These are phyloP conservation scores for Siphamia tubifer DNA, from an alignment of 2,113 vertebrate genomes.

Conservation along the genomic window DNA sequence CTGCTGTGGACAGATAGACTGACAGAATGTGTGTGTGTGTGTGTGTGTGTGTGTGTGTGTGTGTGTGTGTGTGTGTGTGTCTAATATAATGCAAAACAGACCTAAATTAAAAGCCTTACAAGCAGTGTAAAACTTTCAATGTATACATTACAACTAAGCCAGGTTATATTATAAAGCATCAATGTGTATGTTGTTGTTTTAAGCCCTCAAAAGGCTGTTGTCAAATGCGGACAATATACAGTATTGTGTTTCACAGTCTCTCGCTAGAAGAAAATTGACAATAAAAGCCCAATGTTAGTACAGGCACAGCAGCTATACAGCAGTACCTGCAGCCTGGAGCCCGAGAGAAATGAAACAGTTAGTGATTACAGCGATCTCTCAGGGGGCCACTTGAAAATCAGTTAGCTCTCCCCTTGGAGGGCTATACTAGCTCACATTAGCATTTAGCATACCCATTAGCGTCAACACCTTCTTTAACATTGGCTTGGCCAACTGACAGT, in stretches of 20 bases:
- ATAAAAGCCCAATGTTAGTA: background rate
- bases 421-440: constrained; percentile 55
- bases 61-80: background rate
- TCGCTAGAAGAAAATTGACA: background rate
- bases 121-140: too few species aligned
- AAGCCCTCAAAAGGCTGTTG: background rate
- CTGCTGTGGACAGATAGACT: constrained; percentile 79
- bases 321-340: constrained; percentile 12
- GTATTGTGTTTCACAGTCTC: background rate
- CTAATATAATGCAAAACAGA: too few species aligned
- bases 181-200: background rate
- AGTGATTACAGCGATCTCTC: constrained; percentile 44
- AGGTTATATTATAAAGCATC: background rate
- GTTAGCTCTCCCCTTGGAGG: constrained; percentile 68
- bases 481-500: constrained; percentile 52
- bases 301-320: background rate
- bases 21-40: background rate
- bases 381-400: constrained; percentile 65
- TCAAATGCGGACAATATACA: background rate
- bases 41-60: background rate
- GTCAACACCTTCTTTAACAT: constrained; percentile 61
- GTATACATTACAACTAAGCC: background rate
- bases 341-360: constrained; percentile 43
- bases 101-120: too few species aligned
- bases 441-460: constrained; percentile 65